These are phyloP conservation scores for Gymnopithys bicolor DNA, from an alignment of 2,797 vertebrate species.

Conservation along the genomic window DNA sequence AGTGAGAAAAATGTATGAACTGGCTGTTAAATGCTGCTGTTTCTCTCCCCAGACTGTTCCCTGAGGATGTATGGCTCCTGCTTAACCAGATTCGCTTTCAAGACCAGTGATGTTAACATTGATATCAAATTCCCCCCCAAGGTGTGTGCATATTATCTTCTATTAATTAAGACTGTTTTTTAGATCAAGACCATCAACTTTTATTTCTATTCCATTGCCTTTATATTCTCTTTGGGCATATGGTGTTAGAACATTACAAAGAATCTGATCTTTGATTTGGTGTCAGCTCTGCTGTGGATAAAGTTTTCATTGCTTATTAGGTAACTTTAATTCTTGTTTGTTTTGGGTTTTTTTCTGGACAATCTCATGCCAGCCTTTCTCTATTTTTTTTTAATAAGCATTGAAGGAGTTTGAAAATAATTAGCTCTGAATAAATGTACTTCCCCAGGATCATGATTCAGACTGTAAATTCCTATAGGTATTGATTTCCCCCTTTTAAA, in stretches of 20 bases:
- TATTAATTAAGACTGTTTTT: background rate
- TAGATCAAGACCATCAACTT: background rate
- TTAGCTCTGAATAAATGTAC: background rate
- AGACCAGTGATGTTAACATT: slow-evolving; percentile 94
- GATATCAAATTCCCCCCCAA: slow-evolving; percentile 90
- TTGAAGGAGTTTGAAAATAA: background rate
- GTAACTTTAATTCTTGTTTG: background rate
- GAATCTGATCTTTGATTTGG: background rate
- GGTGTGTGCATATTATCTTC: slow-evolving; percentile 77
- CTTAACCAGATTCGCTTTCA: slow-evolving; percentile 94
- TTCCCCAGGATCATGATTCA: background rate
- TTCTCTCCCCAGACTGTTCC: slow-evolving; percentile 86
- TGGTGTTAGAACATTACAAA: background rate
- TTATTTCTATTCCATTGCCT: background rate
- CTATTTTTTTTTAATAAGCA: background rate
- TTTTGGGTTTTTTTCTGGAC: no score
- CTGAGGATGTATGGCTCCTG: slow-evolving; percentile 95
- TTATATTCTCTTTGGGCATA: background rate
- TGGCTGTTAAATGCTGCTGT: background rate
- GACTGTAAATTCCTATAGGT: background rate
- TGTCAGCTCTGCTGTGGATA: background rate
- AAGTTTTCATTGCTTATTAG: background rate
- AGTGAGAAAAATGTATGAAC: background rate
- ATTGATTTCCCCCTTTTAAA: background rate
- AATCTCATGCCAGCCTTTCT: background rate